phyloP scores from a whole-genome alignment of 2,113 vertebrate species.

The Nerophis lumbriciformis region DNA sequence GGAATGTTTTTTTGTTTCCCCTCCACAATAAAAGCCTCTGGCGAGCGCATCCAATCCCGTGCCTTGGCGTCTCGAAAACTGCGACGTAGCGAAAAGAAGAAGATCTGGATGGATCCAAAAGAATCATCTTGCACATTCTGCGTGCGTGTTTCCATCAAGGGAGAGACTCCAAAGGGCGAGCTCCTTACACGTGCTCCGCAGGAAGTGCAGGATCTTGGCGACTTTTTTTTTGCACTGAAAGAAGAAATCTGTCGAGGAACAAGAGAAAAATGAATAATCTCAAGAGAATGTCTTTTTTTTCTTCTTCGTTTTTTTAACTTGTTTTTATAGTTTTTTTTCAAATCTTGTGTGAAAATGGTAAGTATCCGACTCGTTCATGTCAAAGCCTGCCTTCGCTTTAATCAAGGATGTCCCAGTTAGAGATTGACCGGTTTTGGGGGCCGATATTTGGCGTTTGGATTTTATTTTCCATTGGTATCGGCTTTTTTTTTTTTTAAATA shows the following conservation, averaged over 20 bases:
- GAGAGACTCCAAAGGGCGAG: not conserved
- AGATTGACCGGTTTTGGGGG: no score
- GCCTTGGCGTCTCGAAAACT: conserved; percentile 65
- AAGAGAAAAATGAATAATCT: conserved; percentile 9
- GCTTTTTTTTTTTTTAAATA: no score
- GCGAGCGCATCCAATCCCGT: conserved; percentile 51
- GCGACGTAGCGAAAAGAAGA: conserved; percentile 20
- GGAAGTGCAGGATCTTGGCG: conserved; percentile 4
- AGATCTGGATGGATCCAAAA: conserved; percentile 25
- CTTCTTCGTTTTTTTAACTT: not conserved
- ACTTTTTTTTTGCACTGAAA: conserved; percentile 12
- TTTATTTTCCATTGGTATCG: no score
- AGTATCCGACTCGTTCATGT: conserved; percentile 1
- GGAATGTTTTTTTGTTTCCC: not conserved
- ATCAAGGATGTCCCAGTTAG: conserved; percentile 1
- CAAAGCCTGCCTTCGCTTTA: conserved; percentile 2
- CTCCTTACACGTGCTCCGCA: conserved; percentile 5
- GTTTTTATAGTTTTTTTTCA: conserved; percentile 11
- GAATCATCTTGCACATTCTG: conserved; percentile 16
- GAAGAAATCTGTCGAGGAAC: conserved; percentile 16
- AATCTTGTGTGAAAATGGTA: conserved; percentile 16
- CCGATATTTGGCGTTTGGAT: no score
- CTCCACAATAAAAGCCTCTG: not conserved
- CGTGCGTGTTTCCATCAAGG: conserved; percentile 10
- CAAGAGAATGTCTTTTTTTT: conserved; percentile 35